Evolutionary conservation across 2,797 vertebrate species (phyloP).

Genomic region (Mastacembelus armatus): DNA sequence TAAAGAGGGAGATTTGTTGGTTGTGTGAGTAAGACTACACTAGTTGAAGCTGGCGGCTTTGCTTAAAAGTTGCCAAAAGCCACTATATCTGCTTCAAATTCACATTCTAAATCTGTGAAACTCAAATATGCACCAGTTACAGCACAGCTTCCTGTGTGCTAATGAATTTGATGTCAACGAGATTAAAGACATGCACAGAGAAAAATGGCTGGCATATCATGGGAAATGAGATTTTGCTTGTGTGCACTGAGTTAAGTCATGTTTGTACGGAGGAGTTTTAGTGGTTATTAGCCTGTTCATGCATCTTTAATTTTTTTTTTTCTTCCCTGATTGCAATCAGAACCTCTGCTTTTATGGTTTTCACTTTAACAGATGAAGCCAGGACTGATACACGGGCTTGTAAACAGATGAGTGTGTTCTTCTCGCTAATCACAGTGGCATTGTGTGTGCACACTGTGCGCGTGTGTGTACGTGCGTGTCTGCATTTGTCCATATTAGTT

Average conservation of each 20-base stretch:
- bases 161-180: slow-evolving; percentile 59
- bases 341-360: slow-evolving; percentile 57
- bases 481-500: slow-evolving; percentile 48
- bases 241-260: slow-evolving; percentile 19
- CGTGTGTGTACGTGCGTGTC: slow-evolving; percentile 18
- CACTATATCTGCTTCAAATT: slow-evolving; percentile 30
- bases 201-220: slow-evolving; percentile 34
- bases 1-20: slow-evolving; percentile 45
- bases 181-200: slow-evolving; percentile 46
- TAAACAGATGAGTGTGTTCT: slow-evolving; percentile 57
- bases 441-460: slow-evolving; percentile 1
- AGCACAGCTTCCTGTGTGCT: slow-evolving; percentile 27
- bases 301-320: slow-evolving; percentile 56
- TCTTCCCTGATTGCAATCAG: slow-evolving; percentile 56
- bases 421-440: slow-evolving; percentile 25
- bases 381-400: slow-evolving; percentile 26
- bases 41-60: slow-evolving; percentile 11
- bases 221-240: slow-evolving; percentile 50
- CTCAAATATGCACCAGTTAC: slow-evolving; percentile 29
- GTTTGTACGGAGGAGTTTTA: slow-evolving; percentile 43
- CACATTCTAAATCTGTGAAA: slow-evolving; percentile 29
- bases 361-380: slow-evolving; percentile 48
- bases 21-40: slow-evolving; percentile 48
- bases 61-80: slow-evolving; percentile 12
- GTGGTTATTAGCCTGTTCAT: slow-evolving; percentile 53